phyloP scores from a whole-genome alignment of 2,113 vertebrate genomes.

The Physeter macrocephalus region DNA sequence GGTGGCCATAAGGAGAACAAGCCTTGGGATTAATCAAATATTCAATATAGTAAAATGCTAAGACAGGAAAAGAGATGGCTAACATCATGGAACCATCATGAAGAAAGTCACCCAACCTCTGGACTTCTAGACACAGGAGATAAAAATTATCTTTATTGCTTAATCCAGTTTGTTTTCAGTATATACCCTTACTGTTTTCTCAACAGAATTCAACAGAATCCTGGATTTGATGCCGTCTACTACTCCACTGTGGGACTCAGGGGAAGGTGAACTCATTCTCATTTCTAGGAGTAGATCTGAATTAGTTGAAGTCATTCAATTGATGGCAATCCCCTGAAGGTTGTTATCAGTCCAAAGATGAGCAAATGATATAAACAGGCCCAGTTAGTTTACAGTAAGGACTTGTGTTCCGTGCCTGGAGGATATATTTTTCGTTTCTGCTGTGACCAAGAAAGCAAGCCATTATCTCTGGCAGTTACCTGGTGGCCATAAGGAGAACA shows the following conservation, averaged over 20 bases:
- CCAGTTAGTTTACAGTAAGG: not conserved
- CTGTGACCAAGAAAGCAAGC: not conserved
- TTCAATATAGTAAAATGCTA: not conserved
- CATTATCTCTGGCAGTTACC: not conserved
- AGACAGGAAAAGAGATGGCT: not conserved
- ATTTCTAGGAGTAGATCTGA: not conserved
- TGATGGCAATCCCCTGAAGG: not conserved
- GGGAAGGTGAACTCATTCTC: not conserved
- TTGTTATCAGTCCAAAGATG: not conserved
- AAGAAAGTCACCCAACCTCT: not conserved
- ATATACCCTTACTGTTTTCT: not conserved
- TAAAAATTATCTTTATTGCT: not conserved
- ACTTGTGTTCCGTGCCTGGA: not conserved
- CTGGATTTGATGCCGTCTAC: not conserved
- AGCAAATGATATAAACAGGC: not conserved
- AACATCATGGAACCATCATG: not conserved
- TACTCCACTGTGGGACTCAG: not conserved
- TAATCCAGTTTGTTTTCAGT: not conserved
- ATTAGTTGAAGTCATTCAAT: not conserved
- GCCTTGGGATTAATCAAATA: not conserved
- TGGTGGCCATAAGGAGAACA: not conserved
- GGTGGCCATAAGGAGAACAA: not conserved
- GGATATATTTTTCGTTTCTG: not conserved
- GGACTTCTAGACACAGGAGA: not conserved
- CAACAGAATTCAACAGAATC: not conserved